These are phyloP conservation scores for Diarsia rubi DNA, from an alignment of 2,888 invertebrate genomes.

Conservation along the genomic window DNA sequence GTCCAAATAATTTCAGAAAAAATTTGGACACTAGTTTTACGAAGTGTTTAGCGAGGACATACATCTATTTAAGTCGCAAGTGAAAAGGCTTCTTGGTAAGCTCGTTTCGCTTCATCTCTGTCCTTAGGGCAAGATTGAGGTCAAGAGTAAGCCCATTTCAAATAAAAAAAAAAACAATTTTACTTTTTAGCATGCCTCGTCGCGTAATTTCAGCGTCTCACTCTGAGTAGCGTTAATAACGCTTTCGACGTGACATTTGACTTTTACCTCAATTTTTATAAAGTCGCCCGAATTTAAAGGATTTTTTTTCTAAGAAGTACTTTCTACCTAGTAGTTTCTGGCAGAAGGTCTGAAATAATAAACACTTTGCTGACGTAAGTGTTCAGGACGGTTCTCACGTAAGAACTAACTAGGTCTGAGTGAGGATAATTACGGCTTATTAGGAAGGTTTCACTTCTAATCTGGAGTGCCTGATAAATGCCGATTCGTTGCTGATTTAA, in stretches of 20 bases:
- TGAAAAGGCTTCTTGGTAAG: too few species aligned
- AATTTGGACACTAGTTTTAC: too few species aligned
- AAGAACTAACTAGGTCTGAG: slow-evolving; percentile 33
- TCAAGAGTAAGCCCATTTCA: too few species aligned
- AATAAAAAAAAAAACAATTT: too few species aligned
- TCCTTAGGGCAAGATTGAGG: too few species aligned
- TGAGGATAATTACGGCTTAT: slow-evolving; percentile 48
- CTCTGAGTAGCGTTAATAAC: not conserved
- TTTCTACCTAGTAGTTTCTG: not conserved
- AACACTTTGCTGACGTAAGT: slow-evolving; percentile 24
- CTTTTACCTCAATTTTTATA: not conserved
- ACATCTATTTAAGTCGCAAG: too few species aligned
- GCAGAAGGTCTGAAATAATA: slow-evolving; percentile 33
- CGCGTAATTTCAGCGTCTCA: not conserved
- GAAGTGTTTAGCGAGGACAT: too few species aligned
- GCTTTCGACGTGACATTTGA: not conserved
- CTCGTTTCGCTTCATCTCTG: too few species aligned
- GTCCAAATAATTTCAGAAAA: too few species aligned
- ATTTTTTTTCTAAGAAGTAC: not conserved
- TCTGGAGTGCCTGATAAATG: slow-evolving; percentile 34
- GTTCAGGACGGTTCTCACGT: slow-evolving; percentile 25
- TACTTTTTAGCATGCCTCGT: too few species aligned
- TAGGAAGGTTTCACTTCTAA: slow-evolving; percentile 24
- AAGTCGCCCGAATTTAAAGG: slow-evolving; percentile 2
- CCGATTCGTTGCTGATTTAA: slow-evolving; percentile 29